Conservation (phyloP, 2,113 vertebrate species). For the Marmota monax region DNA sequence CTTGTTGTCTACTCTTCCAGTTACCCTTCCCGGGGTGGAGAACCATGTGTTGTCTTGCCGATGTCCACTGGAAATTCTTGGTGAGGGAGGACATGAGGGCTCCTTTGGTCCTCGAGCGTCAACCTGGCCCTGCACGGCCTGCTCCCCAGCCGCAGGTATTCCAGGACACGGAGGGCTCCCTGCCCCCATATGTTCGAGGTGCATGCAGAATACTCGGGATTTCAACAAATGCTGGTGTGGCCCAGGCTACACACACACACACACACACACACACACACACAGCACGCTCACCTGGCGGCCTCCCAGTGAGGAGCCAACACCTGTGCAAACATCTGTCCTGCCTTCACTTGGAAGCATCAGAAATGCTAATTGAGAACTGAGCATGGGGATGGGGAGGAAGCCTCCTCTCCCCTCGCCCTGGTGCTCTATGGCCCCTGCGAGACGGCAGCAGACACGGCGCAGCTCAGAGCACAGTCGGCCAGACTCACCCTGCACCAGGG, state of each 20-base stretch:
- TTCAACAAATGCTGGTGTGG: not conserved
- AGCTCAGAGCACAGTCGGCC: not conserved
- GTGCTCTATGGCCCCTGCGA: too few relatives aligned
- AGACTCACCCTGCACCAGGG: not conserved
- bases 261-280: too few relatives aligned
- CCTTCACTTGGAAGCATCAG: constrained; percentile 64
- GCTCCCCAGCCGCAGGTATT: not conserved
- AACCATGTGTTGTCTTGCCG: not conserved
- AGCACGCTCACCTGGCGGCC: not conserved
- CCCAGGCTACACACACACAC: not conserved
- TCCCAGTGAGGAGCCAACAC: constrained; percentile 12
- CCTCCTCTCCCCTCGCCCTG: too few relatives aligned
- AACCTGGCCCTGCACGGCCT: not conserved
- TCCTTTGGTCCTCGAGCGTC: not conserved
- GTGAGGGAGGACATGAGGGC: not conserved
- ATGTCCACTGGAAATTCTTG: not conserved
- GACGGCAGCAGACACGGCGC: not conserved
- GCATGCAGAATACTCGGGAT: not conserved
- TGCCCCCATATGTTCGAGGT: too few relatives aligned
- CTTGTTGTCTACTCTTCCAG: too few relatives aligned
- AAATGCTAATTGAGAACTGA: constrained; percentile 39
- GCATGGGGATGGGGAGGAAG: not conserved
- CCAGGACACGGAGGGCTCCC: not conserved
- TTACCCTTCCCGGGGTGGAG: fast-evolving
- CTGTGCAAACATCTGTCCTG: constrained; percentile 79